Conservation (phyloP, 2,888 invertebrate species). For the Scelioninae gen. 1 region DNA sequence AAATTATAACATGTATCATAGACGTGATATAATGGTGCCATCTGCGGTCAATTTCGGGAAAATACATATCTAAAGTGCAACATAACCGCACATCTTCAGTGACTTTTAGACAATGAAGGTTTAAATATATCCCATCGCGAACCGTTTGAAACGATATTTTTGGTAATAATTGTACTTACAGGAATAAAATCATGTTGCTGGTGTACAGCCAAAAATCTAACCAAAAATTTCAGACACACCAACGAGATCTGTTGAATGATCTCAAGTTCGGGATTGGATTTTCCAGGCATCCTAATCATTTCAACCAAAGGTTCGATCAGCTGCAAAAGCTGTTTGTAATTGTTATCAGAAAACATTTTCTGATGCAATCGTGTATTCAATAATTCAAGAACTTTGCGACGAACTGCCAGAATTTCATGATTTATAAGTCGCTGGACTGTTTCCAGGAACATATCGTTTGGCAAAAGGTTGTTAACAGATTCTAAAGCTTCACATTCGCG, state of each 20-base stretch:
- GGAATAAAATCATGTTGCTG: conserved; percentile 89
- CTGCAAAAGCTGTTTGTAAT: conserved; percentile 85
- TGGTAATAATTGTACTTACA: conserved; percentile 78
- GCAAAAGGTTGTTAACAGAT: conserved; percentile 91
- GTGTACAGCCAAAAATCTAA: conserved; percentile 88
- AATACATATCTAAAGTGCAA: too few species aligned
- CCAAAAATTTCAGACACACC: conserved; percentile 92
- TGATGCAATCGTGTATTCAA: conserved; percentile 92
- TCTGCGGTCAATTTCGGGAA: too few species aligned
- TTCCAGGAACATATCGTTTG: conserved; percentile 91
- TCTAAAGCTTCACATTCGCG: conserved; percentile 90
- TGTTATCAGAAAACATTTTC: conserved; percentile 86
- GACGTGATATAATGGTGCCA: too few species aligned
- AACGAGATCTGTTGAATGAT: conserved; percentile 92
- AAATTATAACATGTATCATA: too few species aligned
- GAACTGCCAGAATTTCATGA: conserved; percentile 89
- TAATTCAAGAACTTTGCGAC: conserved; percentile 93
- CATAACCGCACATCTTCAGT: too few species aligned
- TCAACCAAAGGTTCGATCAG: conserved; percentile 87
- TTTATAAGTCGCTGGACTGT: conserved; percentile 90
- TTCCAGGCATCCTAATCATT: conserved; percentile 86
- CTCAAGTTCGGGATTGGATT: conserved; percentile 87
- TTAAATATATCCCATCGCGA: too few species aligned
- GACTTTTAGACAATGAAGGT: background rate
- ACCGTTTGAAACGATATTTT: background rate